Percentiles rank a stretch among this genome's conserved stretches.
phyloP scores from a whole-genome alignment of 2,888 invertebrate species.

The Saturnia pavonia region DNA sequence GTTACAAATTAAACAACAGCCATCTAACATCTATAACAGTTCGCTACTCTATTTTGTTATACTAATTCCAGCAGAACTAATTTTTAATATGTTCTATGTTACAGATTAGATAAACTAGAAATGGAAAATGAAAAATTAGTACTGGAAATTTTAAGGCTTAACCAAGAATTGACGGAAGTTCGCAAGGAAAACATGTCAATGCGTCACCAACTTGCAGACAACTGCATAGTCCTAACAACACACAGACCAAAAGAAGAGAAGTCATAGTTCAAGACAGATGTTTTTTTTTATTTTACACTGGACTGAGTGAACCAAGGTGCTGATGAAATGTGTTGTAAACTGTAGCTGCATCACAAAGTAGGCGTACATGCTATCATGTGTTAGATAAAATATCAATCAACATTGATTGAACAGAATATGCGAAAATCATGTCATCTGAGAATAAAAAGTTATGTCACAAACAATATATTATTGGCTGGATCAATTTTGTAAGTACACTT shows the following conservation, averaged over 20 bases:
- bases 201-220: conserved; percentile 84
- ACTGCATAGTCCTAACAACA: conserved; percentile 76
- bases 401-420: neutral
- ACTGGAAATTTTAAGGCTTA: conserved; percentile 86
- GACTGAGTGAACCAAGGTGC: conserved; percentile 49
- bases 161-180: conserved; percentile 87
- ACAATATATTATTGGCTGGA: neutral
- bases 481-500: neutral
- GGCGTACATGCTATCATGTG: neutral
- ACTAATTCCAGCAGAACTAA: neutral
- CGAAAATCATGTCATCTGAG: neutral
- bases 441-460: neutral
- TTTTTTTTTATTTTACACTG: conserved; percentile 27
- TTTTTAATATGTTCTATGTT: conserved; percentile 13
- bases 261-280: conserved; percentile 52
- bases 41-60: neutral
- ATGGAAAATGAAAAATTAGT: conserved; percentile 87
- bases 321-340: conserved; percentile 32
- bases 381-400: conserved; percentile 3
- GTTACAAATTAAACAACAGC: neutral
- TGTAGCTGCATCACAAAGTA: conserved; percentile 23
- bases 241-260: conserved; percentile 64
- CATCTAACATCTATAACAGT: neutral
- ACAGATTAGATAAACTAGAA: conserved; percentile 72
- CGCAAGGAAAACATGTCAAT: conserved; percentile 89